A percentile compares a stretch with the other conserved stretches of the same genome.
Evolutionary conservation across 2,888 invertebrate species (phyloP).

Genomic region (Melanostoma mellinum): DNA sequence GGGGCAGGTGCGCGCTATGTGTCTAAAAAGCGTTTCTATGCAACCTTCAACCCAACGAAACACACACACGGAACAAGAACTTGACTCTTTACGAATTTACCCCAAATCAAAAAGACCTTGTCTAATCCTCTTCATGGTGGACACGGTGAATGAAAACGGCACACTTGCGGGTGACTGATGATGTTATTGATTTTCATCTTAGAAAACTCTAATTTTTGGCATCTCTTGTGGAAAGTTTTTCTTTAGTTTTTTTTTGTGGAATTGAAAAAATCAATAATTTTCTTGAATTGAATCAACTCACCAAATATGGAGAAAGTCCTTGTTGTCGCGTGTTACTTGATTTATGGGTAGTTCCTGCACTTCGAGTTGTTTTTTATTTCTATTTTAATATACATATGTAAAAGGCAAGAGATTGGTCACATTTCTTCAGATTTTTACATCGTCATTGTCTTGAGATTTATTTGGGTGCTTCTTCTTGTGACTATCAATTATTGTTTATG

Average conservation of each 20-base stretch:
- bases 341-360: constrained; percentile 36
- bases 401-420: constrained; percentile 39
- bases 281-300: constrained; percentile 44
- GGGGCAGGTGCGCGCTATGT: constrained; percentile 18
- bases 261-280: constrained; percentile 67
- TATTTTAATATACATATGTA: constrained; percentile 53
- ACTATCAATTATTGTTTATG: constrained; percentile 66
- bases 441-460: constrained; percentile 65
- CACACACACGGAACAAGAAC: constrained; percentile 25
- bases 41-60: constrained; percentile 12
- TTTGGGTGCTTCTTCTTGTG: constrained; percentile 29
- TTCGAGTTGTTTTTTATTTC: constrained; percentile 21
- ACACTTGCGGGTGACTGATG: constrained; percentile 4
- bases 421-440: constrained; percentile 41
- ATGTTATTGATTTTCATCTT: constrained; percentile 64
- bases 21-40: constrained; percentile 34
- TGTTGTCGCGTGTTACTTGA: constrained; percentile 15
- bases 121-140: constrained; percentile 37
- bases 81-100: constrained; percentile 52
- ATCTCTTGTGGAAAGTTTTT: constrained; percentile 21
- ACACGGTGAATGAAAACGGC: neutral
- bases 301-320: constrained; percentile 37
- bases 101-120: constrained; percentile 72
- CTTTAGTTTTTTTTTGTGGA: constrained; percentile 3
- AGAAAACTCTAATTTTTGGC: constrained; percentile 6